These are phyloP conservation scores for Ctenoplectra terminalis DNA, from an alignment of 1,140 invertebrate species.

Conservation along the genomic window DNA sequence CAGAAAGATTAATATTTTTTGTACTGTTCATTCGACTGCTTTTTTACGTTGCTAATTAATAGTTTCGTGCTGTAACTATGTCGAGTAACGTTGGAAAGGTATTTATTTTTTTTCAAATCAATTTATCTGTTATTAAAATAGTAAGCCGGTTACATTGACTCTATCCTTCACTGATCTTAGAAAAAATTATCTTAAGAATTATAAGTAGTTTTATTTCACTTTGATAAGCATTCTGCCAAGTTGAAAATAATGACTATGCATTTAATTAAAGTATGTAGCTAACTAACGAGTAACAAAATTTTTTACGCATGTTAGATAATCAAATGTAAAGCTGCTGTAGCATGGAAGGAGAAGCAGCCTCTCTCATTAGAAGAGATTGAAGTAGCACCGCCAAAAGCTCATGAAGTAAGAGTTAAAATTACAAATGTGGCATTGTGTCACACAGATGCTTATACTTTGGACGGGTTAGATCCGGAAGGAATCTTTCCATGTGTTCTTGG, in stretches of 20 bases:
- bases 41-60: not conserved
- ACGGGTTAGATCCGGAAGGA: constrained; percentile 96
- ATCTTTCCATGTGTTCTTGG: constrained; percentile 96
- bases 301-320: constrained; percentile 85
- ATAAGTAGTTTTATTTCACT: not conserved
- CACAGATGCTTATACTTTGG: constrained; percentile 97
- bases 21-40: not conserved
- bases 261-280: not conserved
- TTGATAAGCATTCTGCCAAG: not conserved
- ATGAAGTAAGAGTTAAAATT: constrained; percentile 93
- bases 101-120: constrained; percentile 39
- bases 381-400: constrained; percentile 96
- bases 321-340: constrained; percentile 95
- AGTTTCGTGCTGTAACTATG: constrained; percentile 53
- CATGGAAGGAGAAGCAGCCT: constrained; percentile 94
- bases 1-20: not conserved
- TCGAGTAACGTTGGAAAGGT: constrained; percentile 69
- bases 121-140: not conserved
- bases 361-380: constrained; percentile 95
- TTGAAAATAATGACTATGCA: not conserved
- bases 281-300: not conserved
- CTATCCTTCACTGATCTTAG: not conserved
- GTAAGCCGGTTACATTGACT: not conserved
- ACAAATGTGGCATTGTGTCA: constrained; percentile 97
- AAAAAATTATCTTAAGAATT: not conserved